These are phyloP conservation scores for Microplitis deprimator DNA, from an alignment of 2,888 invertebrate species.

Conservation along the genomic window DNA sequence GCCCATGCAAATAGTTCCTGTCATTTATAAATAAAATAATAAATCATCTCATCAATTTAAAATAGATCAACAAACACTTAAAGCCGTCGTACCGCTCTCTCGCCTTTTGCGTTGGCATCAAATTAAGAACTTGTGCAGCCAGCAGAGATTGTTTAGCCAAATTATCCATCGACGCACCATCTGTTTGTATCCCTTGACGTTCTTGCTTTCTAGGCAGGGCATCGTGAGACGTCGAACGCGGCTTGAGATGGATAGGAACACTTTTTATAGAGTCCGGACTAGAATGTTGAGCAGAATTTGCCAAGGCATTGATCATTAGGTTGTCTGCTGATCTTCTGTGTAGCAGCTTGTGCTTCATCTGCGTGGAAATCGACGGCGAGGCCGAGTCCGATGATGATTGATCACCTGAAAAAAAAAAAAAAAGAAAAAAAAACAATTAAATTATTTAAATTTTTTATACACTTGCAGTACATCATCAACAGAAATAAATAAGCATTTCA, in stretches of 20 bases:
- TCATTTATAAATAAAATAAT: slow-evolving; percentile 45
- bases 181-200: slow-evolving; percentile 56
- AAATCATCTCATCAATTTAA: slow-evolving; percentile 9
- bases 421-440: slow-evolving; percentile 17
- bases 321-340: slow-evolving; percentile 69
- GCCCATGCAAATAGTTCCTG: slow-evolving; percentile 86
- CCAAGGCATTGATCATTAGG: slow-evolving; percentile 63
- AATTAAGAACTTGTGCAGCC: slow-evolving; percentile 84
- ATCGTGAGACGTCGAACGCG: slow-evolving; percentile 67
- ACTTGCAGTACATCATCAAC: background rate
- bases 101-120: slow-evolving; percentile 87
- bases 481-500: background rate
- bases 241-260: slow-evolving; percentile 64
- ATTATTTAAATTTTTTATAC: slow-evolving; percentile 1
- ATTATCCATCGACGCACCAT: slow-evolving; percentile 75
- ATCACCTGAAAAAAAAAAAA: slow-evolving; percentile 57
- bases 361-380: slow-evolving; percentile 62
- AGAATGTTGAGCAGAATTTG: slow-evolving; percentile 64
- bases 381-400: slow-evolving; percentile 64
- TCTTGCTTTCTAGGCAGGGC: slow-evolving; percentile 60
- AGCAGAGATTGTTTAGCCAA: slow-evolving; percentile 82
- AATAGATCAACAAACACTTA: background rate
- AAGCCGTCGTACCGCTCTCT: slow-evolving; percentile 77
- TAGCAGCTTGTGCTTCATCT: slow-evolving; percentile 61
- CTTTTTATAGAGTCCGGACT: slow-evolving; percentile 69